Base-by-base conservation (phyloP, 2,113 vertebrate species). In the Sander vitreus region DNA sequence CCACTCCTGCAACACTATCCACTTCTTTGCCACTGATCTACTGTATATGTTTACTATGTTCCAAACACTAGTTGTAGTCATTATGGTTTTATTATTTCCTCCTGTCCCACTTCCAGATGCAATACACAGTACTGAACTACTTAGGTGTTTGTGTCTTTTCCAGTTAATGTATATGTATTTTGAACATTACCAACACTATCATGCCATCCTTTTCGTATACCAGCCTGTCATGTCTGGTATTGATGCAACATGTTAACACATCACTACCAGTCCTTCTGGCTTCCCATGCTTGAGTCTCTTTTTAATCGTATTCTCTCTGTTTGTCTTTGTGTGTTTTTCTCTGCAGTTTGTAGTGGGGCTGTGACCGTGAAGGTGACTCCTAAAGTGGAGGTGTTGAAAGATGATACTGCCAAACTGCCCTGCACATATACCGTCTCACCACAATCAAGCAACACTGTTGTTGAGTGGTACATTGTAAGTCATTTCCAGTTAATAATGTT, bases 381-480 rank as follows among this genome's bases (percentile, higher is more conserved):
- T 0, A 63, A 85, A 57, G 85, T 96, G 76, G 96, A 97, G 15
- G 96, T 94, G 64, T 66, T 94, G 21, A 93, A 89, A 76, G 96
- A 94, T 36, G 62, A 93, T 0, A 33, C 39, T 0, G 92, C 91
- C 68, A 88, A 71, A 48, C 94, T 97, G 83, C 85, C 94, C 71
- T 97, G 97, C 84, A 78, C 25, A 0, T 93, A 90, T 79, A 80
- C 27, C 0, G 82, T 43, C 18, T 19, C 80, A 1, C 25, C 76
- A 0, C 0, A 45, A 0, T 16, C 72, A 1, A 59, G 69, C 36
- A 78, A 43, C 21, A 69, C 73, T 0, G 2, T 93, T 16, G 93
- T 96, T 25, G 95, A 96, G 59, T 97, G 97, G 97, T 94, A 91
- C 88, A 92, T 96, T 15, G 96, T 97, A 87, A 97, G 97, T 95